Conservation (phyloP, 1,140 invertebrate species). For the honey bee (Apis mellifera) region DNA sequence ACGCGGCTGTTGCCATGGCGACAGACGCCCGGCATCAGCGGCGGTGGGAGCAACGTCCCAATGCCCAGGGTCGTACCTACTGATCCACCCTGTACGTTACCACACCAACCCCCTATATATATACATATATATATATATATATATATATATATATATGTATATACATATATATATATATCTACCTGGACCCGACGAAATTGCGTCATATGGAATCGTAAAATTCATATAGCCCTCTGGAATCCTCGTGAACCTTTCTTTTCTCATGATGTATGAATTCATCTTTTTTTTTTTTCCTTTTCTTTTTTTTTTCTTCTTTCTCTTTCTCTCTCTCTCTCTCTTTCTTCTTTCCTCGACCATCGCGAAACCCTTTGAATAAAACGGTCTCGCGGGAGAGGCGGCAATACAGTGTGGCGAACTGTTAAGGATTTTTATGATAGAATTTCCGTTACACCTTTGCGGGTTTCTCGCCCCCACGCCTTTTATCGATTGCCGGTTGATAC, state of each 20-base stretch:
- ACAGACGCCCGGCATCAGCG: conserved; percentile 79
- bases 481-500: conserved; percentile 40
- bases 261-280: not conserved
- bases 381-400: not conserved
- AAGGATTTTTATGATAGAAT: conserved; percentile 42
- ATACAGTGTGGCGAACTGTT: not conserved
- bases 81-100: conserved; percentile 65
- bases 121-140: not conserved
- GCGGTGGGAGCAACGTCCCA: conserved; percentile 79
- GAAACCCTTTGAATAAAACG: not conserved
- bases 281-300: not conserved
- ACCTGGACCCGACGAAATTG: conserved; percentile 45
- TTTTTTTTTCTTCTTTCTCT: no score
- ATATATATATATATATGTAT: not conserved
- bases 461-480: conserved; percentile 30
- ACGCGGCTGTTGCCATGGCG: conserved; percentile 81
- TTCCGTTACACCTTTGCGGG: conserved; percentile 34
- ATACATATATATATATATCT: not conserved
- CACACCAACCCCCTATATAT: conserved; percentile 50
- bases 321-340: rapidly evolving
- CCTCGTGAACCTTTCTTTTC: not conserved
- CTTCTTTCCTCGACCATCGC: not conserved
- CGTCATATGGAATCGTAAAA: conserved; percentile 35
- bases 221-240: not conserved
- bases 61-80: conserved; percentile 77